These are phyloP conservation scores for Goniozus legneri DNA, from an alignment of 1,140 invertebrate genomes.

Conservation along the genomic window DNA sequence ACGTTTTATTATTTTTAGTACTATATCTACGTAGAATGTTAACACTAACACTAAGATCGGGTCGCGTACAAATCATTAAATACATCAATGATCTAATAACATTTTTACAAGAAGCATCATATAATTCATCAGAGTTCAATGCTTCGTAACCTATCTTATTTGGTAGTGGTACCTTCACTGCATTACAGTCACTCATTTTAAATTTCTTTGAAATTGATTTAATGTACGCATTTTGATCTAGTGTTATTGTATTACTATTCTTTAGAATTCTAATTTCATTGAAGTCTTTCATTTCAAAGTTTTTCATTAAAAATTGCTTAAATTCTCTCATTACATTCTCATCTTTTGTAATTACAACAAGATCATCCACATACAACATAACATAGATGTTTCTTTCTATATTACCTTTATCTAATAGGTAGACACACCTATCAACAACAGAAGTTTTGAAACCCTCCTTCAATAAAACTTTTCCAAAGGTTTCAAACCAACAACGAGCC, in stretches of 20 bases:
- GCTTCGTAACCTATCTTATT: neutral
- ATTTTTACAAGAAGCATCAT: neutral
- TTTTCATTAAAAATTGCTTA: neutral
- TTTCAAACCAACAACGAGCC: slow-evolving; percentile 26
- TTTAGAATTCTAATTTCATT: neutral
- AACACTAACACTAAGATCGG: neutral
- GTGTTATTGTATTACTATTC: no score
- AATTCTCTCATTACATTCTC: slow-evolving; percentile 4
- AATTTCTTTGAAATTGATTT: neutral
- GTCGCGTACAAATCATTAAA: no score
- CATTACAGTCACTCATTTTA: neutral
- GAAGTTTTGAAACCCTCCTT: slow-evolving; percentile 10
- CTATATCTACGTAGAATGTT: neutral
- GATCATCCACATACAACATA: slow-evolving; percentile 25
- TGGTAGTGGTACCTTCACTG: neutral
- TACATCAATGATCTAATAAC: neutral
- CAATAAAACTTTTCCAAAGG: slow-evolving; percentile 10
- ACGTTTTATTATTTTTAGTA: neutral
- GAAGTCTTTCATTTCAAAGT: slow-evolving; percentile 2
- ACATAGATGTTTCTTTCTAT: slow-evolving; percentile 12
- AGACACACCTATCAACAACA: slow-evolving; percentile 17
- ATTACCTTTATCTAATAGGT: slow-evolving; percentile 3
- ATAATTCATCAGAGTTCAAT: neutral
- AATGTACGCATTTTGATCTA: neutral
- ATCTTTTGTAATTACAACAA: slow-evolving; percentile 14